A percentile compares a stretch with the other conserved stretches of the same genome.
Conservation (phyloP, 2,888 invertebrate genomes). For the Luffia ferchaultella region DNA sequence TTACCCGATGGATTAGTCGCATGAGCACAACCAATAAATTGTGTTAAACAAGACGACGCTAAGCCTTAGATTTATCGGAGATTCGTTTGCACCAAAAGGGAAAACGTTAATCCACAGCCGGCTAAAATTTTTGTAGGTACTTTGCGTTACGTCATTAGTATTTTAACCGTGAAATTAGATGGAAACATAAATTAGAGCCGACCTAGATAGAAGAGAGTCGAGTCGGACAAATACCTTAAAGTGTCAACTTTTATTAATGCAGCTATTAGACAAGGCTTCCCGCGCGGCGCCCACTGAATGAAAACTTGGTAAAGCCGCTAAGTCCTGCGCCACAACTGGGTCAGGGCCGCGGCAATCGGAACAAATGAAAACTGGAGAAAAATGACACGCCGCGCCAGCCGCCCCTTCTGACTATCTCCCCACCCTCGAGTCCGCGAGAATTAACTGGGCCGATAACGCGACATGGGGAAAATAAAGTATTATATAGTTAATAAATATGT, state of each 20-base stretch:
- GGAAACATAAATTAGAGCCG: neutral
- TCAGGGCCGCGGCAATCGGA: constrained; percentile 32
- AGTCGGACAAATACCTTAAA: neutral
- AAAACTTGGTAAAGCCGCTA: neutral
- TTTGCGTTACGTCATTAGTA: neutral
- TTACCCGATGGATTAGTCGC: no score
- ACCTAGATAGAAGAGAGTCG: neutral
- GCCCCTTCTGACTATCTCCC: constrained; percentile 18
- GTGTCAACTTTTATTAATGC: neutral
- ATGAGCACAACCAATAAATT: neutral
- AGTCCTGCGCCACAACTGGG: constrained; percentile 21
- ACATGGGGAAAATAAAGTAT: constrained; percentile 3
- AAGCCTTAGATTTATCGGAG: neutral
- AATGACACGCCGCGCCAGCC: constrained; percentile 8
- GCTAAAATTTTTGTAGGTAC: neutral
- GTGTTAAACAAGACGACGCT: neutral
- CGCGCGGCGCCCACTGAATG: neutral
- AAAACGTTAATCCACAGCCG: neutral
- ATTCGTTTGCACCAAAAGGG: neutral
- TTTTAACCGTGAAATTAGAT: neutral
- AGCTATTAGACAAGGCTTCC: neutral
- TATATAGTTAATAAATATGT: constrained; percentile 2
- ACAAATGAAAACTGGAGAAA: constrained; percentile 18
- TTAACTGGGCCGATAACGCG: constrained; percentile 34
- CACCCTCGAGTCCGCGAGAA: constrained; percentile 21